Base-by-base conservation (phyloP, 2,888 invertebrate species). In the Epistrophe grossulariae region DNA sequence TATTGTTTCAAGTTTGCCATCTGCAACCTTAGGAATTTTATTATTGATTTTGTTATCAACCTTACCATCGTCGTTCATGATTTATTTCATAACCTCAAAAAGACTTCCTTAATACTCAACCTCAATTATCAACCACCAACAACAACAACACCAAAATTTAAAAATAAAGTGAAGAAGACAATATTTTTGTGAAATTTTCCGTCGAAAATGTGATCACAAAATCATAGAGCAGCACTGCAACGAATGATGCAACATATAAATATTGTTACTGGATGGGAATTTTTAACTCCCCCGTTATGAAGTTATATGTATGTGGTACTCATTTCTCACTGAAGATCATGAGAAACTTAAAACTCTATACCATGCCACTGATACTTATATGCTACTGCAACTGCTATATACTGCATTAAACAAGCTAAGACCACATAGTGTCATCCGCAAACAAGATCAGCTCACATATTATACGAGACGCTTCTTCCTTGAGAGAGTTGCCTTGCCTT, bases 341-440 rank as follows among this genome's bases (percentile, higher is more conserved):
- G 80, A 59, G 82, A 82, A 77, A 82, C 64, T 43, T 60, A 59
- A 70, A n/a, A 52, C 52, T 70, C 11, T 52, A 68, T 24, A 24
- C 3, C 1, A 3, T 35, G 66, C 50, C 48, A 28, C 66, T 15
- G 43, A 19, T n/a, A 50, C 31, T 28, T 35, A 1, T 50, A 5
- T 60, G 35, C 6, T 11, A 6, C 9, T 35, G 48, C 38, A 19
- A 10, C 24, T 28, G 38, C 6, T 24, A 24, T 24, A 24, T 64
- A 13, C 48, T 28, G 24, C 31, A 66, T 11, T 10, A 28, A 19
- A 57, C 11, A 57, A 60, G 40, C 80, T 8, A 38, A 35, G 60
- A 70, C 77, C 70, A 64, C 78, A 40, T 43, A 81, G 52, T 83
- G 87, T 83, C 87, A 79, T 87, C 83, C 79, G 71, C 59, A 71